phyloP scores from a whole-genome alignment of 2,888 invertebrate genomes.

The Elegia similella region DNA sequence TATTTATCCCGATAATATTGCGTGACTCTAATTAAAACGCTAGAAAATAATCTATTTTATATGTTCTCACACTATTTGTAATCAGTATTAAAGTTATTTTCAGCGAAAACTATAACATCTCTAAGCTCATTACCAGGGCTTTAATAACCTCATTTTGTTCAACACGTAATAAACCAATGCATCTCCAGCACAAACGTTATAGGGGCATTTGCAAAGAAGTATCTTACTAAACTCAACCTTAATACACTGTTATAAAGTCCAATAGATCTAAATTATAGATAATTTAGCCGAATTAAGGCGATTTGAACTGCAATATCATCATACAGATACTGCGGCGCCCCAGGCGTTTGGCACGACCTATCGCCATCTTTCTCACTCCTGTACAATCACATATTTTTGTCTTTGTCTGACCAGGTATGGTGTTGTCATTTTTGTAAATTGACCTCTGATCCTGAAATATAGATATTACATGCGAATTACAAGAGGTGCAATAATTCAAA shows the following conservation, averaged over 20 bases:
- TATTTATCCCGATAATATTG: background rate
- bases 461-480: conserved; percentile 62
- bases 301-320: conserved; percentile 58
- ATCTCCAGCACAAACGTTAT: conserved; percentile 23
- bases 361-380: conserved; percentile 37
- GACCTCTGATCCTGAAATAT: conserved; percentile 67
- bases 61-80: background rate
- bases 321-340: conserved; percentile 60
- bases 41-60: background rate
- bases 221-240: conserved; percentile 32
- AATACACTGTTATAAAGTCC: conserved; percentile 36
- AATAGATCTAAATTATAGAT: conserved; percentile 30
- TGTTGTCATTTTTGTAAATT: conserved; percentile 74
- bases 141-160: conserved; percentile 63
- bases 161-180: conserved; percentile 68
- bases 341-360: conserved; percentile 51
- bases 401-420: conserved; percentile 45
- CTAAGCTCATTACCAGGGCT: conserved; percentile 45
- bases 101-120: conserved; percentile 15
- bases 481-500: conserved; percentile 40
- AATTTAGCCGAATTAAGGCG: conserved; percentile 44
- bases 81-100: background rate
- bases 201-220: conserved; percentile 16
- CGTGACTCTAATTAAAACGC: background rate
- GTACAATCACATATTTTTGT: conserved; percentile 29